These are phyloP conservation scores for Bombylius major DNA, from an alignment of 2,888 invertebrate species.

Conservation along the genomic window DNA sequence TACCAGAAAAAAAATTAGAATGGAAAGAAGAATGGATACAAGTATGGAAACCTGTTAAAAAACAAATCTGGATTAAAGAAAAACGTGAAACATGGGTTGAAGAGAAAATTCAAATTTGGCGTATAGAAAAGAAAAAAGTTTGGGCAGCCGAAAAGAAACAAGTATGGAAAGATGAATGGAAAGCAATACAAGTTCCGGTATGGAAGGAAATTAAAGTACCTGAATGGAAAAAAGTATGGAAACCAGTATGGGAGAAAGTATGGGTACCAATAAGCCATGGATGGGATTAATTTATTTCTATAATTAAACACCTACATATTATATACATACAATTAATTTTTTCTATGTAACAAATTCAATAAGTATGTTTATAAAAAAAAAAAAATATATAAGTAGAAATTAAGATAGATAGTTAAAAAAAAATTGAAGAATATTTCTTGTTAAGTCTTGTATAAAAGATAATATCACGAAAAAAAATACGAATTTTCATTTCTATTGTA, in stretches of 20 bases:
- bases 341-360: no score
- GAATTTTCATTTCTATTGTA: no score
- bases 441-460: no score
- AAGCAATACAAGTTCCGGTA: constrained; percentile 59
- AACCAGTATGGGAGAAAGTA: constrained; percentile 71
- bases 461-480: no score
- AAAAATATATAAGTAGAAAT: no score
- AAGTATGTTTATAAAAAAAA: no score
- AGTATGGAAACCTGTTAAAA: constrained; percentile 65
- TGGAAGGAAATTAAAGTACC: constrained; percentile 56
- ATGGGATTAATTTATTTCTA: background rate
- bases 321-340: no score
- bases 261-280: constrained; percentile 55
- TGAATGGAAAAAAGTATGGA: constrained; percentile 71
- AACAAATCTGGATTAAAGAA: constrained; percentile 68
- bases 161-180: constrained; percentile 55
- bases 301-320: no score
- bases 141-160: constrained; percentile 56
- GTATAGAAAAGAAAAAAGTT: constrained; percentile 44
- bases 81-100: constrained; percentile 63
- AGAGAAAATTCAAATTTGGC: constrained; percentile 55
- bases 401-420: no score
- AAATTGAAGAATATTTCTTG: no score
- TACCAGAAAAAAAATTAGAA: constrained; percentile 55
- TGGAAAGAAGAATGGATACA: constrained; percentile 48